Percentiles rank a stretch among this genome's conserved stretches.
Evolutionary conservation across 2,797 vertebrate genomes (phyloP).

Genomic region (Microhierax caerulescens): DNA sequence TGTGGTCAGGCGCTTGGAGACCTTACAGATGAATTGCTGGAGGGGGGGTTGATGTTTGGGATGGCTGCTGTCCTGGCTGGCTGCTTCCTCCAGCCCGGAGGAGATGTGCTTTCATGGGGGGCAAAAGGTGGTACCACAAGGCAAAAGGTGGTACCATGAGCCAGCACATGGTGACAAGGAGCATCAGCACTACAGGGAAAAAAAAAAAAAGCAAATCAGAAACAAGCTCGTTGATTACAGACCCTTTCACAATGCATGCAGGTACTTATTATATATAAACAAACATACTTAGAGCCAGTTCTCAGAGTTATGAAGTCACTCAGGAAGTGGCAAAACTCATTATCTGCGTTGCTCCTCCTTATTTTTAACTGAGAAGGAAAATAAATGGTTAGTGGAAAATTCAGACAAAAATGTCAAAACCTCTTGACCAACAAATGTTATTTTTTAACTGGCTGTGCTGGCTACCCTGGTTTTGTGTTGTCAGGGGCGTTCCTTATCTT

Average conservation of each 20-base stretch:
- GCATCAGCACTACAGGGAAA: neutral
- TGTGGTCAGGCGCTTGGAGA: neutral
- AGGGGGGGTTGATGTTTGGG: neutral
- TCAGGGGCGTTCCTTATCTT: neutral
- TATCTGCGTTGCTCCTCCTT: neutral
- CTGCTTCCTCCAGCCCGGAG: neutral
- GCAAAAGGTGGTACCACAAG: neutral
- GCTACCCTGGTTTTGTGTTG: neutral
- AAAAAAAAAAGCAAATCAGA: neutral
- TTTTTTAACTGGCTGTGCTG: neutral
- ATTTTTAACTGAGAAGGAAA: neutral
- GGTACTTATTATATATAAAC: neutral
- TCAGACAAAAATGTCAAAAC: neutral
- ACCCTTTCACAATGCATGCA: neutral
- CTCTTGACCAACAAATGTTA: neutral
- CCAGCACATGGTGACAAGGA: neutral
- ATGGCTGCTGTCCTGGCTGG: neutral
- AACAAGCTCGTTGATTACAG: neutral
- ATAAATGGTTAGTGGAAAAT: neutral
- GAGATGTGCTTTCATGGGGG: accelerated
- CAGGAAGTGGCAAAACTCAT: neutral
- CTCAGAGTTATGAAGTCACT: neutral
- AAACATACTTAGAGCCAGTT: neutral
- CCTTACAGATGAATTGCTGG: neutral
- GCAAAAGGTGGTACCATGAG: neutral